Evolutionary conservation across 1,140 invertebrate genomes (phyloP).

Genomic region (Thrips palmi): DNA sequence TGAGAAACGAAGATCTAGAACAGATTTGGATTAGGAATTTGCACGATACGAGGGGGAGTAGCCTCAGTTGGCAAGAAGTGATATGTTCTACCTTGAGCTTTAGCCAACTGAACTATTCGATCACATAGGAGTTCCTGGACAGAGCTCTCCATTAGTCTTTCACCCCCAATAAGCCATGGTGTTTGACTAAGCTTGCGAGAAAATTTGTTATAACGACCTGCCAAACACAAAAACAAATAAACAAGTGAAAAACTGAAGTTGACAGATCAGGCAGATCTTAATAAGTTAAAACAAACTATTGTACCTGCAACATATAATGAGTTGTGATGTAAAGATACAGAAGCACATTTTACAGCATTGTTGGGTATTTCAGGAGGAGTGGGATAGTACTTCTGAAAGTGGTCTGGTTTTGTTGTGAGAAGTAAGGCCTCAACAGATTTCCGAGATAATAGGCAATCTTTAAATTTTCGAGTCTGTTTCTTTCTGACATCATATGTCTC

Average conservation of each 20-base stretch:
- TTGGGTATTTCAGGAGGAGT: constrained; percentile 26
- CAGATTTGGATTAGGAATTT: constrained; percentile 12
- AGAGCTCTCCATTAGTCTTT: constrained; percentile 60
- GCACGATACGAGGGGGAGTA: constrained; percentile 2
- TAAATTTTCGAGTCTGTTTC: constrained; percentile 20
- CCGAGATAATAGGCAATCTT: constrained; percentile 26
- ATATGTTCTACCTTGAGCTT: constrained; percentile 25
- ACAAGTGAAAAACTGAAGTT: constrained; percentile 6
- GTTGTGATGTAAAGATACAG: constrained; percentile 28
- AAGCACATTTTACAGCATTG: constrained; percentile 21
- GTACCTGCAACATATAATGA: constrained; percentile 39
- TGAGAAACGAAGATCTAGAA: constrained; percentile 39
- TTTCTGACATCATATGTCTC: constrained; percentile 17
- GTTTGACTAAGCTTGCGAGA: constrained; percentile 78
- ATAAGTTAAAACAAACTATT: constrained; percentile 2
- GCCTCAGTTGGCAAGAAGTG: not conserved
- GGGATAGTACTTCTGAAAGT: constrained; percentile 26
- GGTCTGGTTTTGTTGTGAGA: constrained; percentile 21
- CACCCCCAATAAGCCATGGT: constrained; percentile 78
- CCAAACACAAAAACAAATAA: constrained; percentile 15
- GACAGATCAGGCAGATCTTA: constrained; percentile 11
- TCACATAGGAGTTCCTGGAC: constrained; percentile 79
- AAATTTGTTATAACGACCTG: constrained; percentile 73
- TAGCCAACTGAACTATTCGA: constrained; percentile 31
- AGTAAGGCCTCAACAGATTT: constrained; percentile 32